Percentiles rank a stretch among this genome's conserved stretches.
These are phyloP conservation scores for Ophioninae sp. DNA, from an alignment of 2,888 invertebrate species.

Conservation along the genomic window DNA sequence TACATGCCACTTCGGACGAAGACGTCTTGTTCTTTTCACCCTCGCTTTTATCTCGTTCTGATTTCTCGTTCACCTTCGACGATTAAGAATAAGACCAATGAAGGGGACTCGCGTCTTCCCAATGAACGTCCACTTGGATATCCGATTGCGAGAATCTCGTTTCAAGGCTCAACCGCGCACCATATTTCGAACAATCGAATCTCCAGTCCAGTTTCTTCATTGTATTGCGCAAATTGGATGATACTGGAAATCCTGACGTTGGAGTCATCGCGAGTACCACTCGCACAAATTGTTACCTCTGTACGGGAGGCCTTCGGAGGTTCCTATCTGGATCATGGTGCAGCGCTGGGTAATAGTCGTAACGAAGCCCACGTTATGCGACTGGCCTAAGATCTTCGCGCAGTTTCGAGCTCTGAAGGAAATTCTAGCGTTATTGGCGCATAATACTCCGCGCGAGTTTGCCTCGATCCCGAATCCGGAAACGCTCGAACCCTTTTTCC, in stretches of 20 bases:
- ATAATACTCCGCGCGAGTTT: conserved; percentile 41
- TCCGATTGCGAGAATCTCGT: conserved; percentile 7
- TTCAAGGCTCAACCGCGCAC: conserved; percentile 2
- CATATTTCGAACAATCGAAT: not conserved
- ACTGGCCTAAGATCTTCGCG: conserved; percentile 41
- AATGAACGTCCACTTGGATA: not conserved
- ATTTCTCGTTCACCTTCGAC: conserved; percentile 29
- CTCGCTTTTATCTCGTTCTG: conserved; percentile 50
- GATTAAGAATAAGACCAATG: conserved; percentile 36
- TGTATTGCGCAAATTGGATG: conserved; percentile 51
- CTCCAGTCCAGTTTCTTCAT: not conserved
- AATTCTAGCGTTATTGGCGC: conserved; percentile 50
- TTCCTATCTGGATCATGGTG: conserved; percentile 34
- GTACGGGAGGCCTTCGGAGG: conserved; percentile 20
- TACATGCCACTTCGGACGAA: conserved; percentile 69
- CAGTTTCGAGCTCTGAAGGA: conserved; percentile 27
- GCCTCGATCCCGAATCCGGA: conserved; percentile 15
- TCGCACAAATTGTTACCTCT: conserved; percentile 15
- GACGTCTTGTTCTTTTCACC: conserved; percentile 66
- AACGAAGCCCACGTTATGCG: conserved; percentile 73
- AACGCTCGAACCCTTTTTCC: conserved; percentile 39
- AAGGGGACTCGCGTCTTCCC: conserved; percentile 8
- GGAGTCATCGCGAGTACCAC: conserved; percentile 10
- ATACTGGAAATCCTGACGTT: conserved; percentile 20
- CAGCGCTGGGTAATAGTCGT: conserved; percentile 62